phyloP scores from a whole-genome alignment of 2,888 invertebrate species.

The Drosophila pegasa region DNA sequence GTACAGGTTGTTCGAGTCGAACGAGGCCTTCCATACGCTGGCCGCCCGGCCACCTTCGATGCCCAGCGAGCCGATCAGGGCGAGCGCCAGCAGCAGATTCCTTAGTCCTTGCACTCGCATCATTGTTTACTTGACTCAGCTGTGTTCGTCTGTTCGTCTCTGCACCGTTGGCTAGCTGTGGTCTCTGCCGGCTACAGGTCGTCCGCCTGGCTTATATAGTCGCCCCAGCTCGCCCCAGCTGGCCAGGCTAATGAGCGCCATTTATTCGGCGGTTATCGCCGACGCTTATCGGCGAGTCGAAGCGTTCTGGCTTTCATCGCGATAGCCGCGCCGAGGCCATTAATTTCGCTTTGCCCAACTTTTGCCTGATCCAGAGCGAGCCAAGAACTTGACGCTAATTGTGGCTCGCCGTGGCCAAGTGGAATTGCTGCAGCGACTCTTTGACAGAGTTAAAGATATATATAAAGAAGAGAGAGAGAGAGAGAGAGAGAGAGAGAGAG shows the following conservation, averaged over 20 bases:
- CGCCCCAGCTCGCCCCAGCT: not conserved
- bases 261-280: slow-evolving; percentile 62
- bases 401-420: not conserved
- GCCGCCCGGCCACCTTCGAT: slow-evolving; percentile 13
- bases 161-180: not conserved
- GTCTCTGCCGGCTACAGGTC: slow-evolving; percentile 19
- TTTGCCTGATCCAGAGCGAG: slow-evolving; percentile 19
- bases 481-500: too few species aligned
- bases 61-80: slow-evolving; percentile 16
- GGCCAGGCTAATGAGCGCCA: slow-evolving; percentile 61
- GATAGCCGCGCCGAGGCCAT: slow-evolving; percentile 58
- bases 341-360: slow-evolving; percentile 52
- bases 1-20: slow-evolving; percentile 39
- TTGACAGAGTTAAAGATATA: too few species aligned
- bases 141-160: not conserved
- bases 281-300: slow-evolving; percentile 51
- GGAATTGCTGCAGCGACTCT: not conserved
- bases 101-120: slow-evolving; percentile 13
- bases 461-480: too few species aligned
- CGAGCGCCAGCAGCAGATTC: slow-evolving; percentile 19
- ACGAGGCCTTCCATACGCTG: slow-evolving; percentile 23
- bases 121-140: too few species aligned
- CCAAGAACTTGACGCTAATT: slow-evolving; percentile 38
- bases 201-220: slow-evolving; percentile 35
- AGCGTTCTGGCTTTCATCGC: slow-evolving; percentile 65